Percentiles rank a stretch among this genome's conserved stretches.
These are phyloP conservation scores for Coenonympha arcania DNA, from an alignment of 2,888 invertebrate genomes.

Conservation along the genomic window DNA sequence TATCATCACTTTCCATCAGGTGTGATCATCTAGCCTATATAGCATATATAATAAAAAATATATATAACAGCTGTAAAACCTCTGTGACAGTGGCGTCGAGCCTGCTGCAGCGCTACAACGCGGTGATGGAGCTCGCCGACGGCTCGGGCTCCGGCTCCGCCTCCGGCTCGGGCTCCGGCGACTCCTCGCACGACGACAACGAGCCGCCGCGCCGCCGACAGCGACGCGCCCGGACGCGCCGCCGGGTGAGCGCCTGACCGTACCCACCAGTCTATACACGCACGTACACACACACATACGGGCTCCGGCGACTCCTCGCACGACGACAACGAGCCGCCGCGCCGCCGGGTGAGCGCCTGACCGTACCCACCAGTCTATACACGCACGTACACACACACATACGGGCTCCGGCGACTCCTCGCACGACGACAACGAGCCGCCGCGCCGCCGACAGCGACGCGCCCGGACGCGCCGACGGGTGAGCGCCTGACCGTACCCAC, in stretches of 20 bases:
- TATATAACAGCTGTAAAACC: no score
- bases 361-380: no score
- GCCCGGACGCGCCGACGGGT: constrained; percentile 36
- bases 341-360: constrained; percentile 34
- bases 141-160: constrained; percentile 40
- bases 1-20: no score
- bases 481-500: no score
- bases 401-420: constrained; percentile 44
- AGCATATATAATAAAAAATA: no score
- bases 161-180: constrained; percentile 38
- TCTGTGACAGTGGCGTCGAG: constrained; percentile 40
- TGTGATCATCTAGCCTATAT: no score
- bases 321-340: constrained; percentile 32
- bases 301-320: constrained; percentile 44
- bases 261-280: no score
- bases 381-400: no score
- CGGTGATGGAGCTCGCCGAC: constrained; percentile 57
- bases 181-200: constrained; percentile 38
- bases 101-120: constrained; percentile 50
- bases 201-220: constrained; percentile 27
- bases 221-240: constrained; percentile 28
- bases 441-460: constrained; percentile 25
- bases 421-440: constrained; percentile 32
- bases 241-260: constrained; percentile 36
- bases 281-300: constrained; percentile 1